A percentile compares a stretch with the other conserved stretches of the same genome.
These are phyloP conservation scores for Zygogramma bicolorata DNA, from an alignment of 2,888 invertebrate genomes.

Conservation along the genomic window DNA sequence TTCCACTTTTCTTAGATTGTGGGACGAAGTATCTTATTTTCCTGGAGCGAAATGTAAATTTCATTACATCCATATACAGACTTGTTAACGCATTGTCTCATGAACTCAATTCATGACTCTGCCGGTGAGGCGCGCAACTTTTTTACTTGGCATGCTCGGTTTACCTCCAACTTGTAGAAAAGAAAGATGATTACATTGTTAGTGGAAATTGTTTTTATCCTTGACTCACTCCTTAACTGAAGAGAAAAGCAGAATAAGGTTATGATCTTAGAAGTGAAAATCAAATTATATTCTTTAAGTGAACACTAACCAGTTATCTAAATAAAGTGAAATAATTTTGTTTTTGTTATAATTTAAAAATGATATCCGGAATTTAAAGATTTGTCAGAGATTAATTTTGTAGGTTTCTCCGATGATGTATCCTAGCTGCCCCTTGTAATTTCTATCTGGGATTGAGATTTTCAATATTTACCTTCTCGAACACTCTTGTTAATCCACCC, in stretches of 20 bases:
- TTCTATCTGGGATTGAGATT: no score
- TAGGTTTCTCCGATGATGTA: no score
- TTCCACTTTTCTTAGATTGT: not conserved
- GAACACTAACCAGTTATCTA: no score
- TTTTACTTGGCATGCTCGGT: conserved; percentile 21
- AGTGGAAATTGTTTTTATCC: conserved; percentile 26
- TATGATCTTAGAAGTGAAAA: no score
- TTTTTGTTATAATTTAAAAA: no score
- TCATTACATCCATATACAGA: conserved; percentile 36
- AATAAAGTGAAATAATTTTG: no score
- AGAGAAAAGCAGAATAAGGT: not conserved
- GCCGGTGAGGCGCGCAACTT: conserved; percentile 25
- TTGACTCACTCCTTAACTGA: conserved; percentile 13
- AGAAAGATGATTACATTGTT: conserved; percentile 27
- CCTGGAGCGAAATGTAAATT: conserved; percentile 27
- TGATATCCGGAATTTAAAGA: no score
- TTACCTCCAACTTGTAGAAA: conserved; percentile 30
- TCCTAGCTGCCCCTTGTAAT: no score
- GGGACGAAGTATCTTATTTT: not conserved
- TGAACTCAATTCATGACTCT: conserved; percentile 35
- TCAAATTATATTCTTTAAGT: no score
- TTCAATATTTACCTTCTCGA: no score
- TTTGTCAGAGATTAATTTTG: no score
- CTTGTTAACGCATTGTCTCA: conserved; percentile 36
- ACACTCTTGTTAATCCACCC: no score